Evolutionary conservation across 1,140 invertebrate species (phyloP), one percentile per base, ranked within the genome.

Genomic region (Halyomorpha halys): DNA sequence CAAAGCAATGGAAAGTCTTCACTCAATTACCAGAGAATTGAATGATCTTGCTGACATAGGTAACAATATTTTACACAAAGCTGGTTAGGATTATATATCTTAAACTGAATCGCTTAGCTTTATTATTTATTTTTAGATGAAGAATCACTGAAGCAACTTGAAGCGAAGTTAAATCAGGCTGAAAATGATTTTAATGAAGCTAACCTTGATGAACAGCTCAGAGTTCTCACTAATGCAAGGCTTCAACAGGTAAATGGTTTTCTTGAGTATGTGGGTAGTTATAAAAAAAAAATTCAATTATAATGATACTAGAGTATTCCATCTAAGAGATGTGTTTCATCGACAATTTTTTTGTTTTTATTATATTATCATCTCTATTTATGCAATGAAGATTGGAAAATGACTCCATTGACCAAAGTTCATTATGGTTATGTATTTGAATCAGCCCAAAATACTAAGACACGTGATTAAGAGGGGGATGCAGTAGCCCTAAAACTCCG

Each of bases 1-100:
- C 9, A 14, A 44, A 53, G 61, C 61, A 49, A 27, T 63, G 19
- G 18, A 27, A 51, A 30, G 19, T 19, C 19, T 63, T 3, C 23
- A 53, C 3, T 23, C 44, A 23, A 63, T 63, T 11, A 63, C 44
- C 11, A 21, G 30, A 30, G 44, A 63, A n/a, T 23, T 63, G 5
- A 53, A 53, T 53, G 61, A 63, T 23, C 19, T 63, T 30, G 61
- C 21, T 2, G 61, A 63, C 44, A 63, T 63, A 27, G 61, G 61
- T 63, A 30, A 30, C 2, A 27, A 3, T 27, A 25, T 11, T 13
- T 13, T 9, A 39, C 34, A 11, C 11, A 6, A 39, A 39, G 5
- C 11, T 39, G 11, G 11, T 39, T 8, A 39, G 34, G 34, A 39
- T 39, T 8, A 53, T 21, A 5, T 15, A 53, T 18, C 23, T 21